Evolutionary conservation across 2,113 vertebrate species (phyloP), one percentile per base, ranked within the genome.

Genomic region (Campylorhamphus procurvoides): DNA sequence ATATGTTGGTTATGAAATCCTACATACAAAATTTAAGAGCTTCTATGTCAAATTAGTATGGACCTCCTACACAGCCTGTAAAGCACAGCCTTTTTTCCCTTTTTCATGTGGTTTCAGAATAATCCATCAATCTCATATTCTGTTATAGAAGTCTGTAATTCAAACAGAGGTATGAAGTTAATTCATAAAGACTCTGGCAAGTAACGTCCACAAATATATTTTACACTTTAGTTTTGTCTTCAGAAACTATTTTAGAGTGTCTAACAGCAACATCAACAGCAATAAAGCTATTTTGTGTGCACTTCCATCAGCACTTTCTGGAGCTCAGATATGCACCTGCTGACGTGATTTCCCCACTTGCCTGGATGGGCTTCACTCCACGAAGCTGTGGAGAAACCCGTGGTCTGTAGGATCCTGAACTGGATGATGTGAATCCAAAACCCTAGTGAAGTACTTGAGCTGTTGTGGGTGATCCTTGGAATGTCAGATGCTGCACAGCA

Each of bases 301-400:
- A 20, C 39, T 53, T n/a, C 16, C 2, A 0, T 3, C 14, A 80
- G 16, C 22, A 14, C 55, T 60, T 22, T 35, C 2, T 7, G 2
- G 35, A 12, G 29, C 59, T 37, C 39, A 50, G 27, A 50, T 0
- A 22, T 3, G 0, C 60, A 82, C 56, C 84, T 73, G 47, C 12
- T 11, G 49, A 52, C 78, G 52, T 0, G 3, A 55, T 1, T 31
- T 18, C 29, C 2, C 3, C 4, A 12, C 3, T n/a, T 58, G 17
- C 37, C 35, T 5, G 0, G 23, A 19, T 14, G 14, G 35, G 15
- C 40, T 52, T 55, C 59, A 13, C 0, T 1, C 28, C 5, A 4
- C 24, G 63, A 44, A 84, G n/a, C n/a, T 77, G 35, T 5, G n/a
- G 25, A 77, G 14, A n/a, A 73, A 4, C 7, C 5, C 1, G 0